Evolutionary conservation across 2,113 vertebrate genomes (phyloP), one percentile per base, ranked within the genome.

Genomic region (Sander vitreus): DNA sequence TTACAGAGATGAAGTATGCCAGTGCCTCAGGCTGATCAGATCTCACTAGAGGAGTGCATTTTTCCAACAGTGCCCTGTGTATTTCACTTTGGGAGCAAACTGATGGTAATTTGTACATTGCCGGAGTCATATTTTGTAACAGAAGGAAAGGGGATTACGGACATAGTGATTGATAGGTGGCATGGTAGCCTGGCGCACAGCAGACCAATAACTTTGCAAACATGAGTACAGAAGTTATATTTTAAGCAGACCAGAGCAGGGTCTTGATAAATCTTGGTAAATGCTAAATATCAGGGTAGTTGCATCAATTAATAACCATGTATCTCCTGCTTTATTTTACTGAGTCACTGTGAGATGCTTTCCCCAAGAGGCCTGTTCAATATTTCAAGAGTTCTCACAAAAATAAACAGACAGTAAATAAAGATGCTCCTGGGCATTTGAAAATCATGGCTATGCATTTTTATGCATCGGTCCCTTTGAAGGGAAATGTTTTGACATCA

Each of bases 351-450:
- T 73, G 53, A 81, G 66, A 80, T 68, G 58, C 51, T 82, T 78
- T 68, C 65, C 80, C 72, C 86, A 23, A 43, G 69, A 82, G 84
- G 83, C 76, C 83, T 80, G 75, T 88, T 94, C 81, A 94, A 90
- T 95, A 92, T 94, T 93, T 95, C 87, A 94, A 81, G 64, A 80
- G 78, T 78, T 85, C 76, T 84, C 80, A 88, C 64, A 67, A 77
- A 67, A 78, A 78, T 93, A 91, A 93, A 94, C 88, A 91, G 86
- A 82, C 82, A 72, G 85, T 93, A 90, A 94, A 94, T 92, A 93
- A 91, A 91, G 76, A 81, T 75, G 71, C 64, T 91, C 72, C 73
- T 68, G 81, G 87, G 89, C 65, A 84, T 92, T 87, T 81, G 59
- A 81, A 91, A 92, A 86, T 85, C 70, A 83, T 90, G 84, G 87